Conservation (phyloP, 2,113 vertebrate species). For the Pluvianellus socialis region DNA sequence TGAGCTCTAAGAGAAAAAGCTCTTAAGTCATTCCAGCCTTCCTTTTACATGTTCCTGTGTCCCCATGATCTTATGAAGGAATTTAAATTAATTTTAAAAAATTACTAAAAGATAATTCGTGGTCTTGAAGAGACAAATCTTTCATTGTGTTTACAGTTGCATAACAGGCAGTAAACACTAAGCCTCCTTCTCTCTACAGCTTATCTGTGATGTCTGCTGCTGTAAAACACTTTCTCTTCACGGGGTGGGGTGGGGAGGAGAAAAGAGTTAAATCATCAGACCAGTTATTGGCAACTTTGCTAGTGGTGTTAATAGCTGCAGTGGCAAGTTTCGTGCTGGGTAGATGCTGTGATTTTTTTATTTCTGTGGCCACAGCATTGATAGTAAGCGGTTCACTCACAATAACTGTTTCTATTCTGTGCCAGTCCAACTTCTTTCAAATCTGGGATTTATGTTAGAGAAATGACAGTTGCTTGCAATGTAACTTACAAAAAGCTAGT, state of each 20-base stretch:
- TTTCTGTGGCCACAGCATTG: neutral
- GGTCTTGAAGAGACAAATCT: neutral
- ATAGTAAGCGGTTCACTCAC: neutral
- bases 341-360: neutral
- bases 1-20: neutral
- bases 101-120: neutral
- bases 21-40: neutral
- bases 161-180: neutral
- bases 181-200: neutral
- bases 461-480: neutral
- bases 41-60: neutral
- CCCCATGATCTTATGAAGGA: neutral
- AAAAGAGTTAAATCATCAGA: neutral
- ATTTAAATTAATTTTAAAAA: neutral
- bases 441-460: neutral
- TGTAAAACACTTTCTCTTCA: neutral
- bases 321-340: neutral
- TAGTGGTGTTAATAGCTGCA: neutral
- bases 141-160: neutral
- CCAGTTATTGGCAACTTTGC: neutral
- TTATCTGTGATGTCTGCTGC: neutral
- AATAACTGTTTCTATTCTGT: neutral
- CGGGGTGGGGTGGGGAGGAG: too few species aligned
- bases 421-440: neutral
- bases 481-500: neutral